Conservation (phyloP, 2,888 invertebrate genomes). For the Thera obeliscata region DNA sequence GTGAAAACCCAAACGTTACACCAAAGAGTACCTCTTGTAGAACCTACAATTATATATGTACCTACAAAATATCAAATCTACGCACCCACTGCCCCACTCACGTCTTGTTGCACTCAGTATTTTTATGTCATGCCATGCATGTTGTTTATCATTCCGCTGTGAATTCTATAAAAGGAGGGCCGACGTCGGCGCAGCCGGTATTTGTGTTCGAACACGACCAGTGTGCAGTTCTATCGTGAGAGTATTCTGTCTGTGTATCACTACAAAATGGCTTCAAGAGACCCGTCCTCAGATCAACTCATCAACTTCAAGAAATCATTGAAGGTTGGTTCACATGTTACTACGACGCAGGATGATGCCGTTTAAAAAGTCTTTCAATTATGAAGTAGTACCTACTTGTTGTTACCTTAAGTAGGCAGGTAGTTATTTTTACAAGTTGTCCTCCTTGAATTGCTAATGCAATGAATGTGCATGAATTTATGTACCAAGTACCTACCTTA, state of each 20-base stretch:
- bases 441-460: conserved; percentile 11
- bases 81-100: conserved; percentile 27
- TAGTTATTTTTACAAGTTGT: conserved; percentile 4
- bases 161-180: conserved; percentile 67
- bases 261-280: conserved; percentile 75
- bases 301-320: conserved; percentile 84
- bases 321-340: conserved; percentile 76
- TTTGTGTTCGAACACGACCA: conserved; percentile 65
- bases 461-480: conserved; percentile 2
- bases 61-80: background rate
- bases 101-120: conserved; percentile 49
- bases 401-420: background rate
- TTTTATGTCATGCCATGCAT: conserved; percentile 39
- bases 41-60: background rate
- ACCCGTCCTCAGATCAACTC: conserved; percentile 87
- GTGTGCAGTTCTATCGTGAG: conserved; percentile 61
- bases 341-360: background rate
- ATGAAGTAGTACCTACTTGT: background rate
- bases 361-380: background rate
- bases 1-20: no score
- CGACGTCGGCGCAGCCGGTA: conserved; percentile 49
- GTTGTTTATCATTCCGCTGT: conserved; percentile 49
- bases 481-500: background rate
- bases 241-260: conserved; percentile 32
- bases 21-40: no score